Percentiles rank a stretch among this genome's conserved stretches.
These are phyloP conservation scores for Liposcelis brunnea DNA, from an alignment of 2,888 invertebrate species.

Conservation along the genomic window DNA sequence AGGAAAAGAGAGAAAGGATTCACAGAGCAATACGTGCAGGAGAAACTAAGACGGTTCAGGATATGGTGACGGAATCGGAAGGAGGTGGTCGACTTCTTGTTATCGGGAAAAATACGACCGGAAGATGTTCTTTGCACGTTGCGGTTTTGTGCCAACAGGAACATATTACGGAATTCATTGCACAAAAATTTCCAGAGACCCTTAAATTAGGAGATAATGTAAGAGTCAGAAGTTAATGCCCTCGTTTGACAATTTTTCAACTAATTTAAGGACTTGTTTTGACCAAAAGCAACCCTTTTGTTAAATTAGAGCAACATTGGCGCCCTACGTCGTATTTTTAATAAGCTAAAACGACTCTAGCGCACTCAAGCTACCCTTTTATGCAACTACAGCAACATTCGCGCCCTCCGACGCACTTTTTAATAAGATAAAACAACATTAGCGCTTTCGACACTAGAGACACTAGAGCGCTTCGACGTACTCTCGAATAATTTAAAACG, in stretches of 20 bases:
- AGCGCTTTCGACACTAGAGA: no score
- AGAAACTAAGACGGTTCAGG: slow-evolving; percentile 24
- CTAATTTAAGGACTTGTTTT: not conserved
- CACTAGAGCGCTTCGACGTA: no score
- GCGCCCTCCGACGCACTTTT: no score
- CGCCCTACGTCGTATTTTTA: no score
- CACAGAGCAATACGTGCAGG: slow-evolving; percentile 54
- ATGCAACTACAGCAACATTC: no score
- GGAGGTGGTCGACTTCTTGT: slow-evolving; percentile 36
- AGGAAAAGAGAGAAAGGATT: slow-evolving; percentile 62
- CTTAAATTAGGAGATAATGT: slow-evolving; percentile 72
- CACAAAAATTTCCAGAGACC: slow-evolving; percentile 51
- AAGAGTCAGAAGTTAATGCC: slow-evolving; percentile 27
- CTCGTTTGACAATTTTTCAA: not conserved
- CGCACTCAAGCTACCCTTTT: no score
- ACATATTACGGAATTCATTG: slow-evolving; percentile 62
- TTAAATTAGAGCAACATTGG: no score
- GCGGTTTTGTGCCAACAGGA: slow-evolving; percentile 71
- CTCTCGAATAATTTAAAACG: no score
- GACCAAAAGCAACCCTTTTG: no score
- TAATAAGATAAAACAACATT: no score
- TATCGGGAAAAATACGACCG: slow-evolving; percentile 46
- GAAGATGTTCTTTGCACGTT: slow-evolving; percentile 66
- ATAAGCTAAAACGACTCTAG: no score
- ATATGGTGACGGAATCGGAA: slow-evolving; percentile 17